A percentile compares a stretch with the other conserved stretches of the same genome.
phyloP scores from a whole-genome alignment of 2,113 vertebrate genomes.

The Lethenteron reissneri region DNA sequence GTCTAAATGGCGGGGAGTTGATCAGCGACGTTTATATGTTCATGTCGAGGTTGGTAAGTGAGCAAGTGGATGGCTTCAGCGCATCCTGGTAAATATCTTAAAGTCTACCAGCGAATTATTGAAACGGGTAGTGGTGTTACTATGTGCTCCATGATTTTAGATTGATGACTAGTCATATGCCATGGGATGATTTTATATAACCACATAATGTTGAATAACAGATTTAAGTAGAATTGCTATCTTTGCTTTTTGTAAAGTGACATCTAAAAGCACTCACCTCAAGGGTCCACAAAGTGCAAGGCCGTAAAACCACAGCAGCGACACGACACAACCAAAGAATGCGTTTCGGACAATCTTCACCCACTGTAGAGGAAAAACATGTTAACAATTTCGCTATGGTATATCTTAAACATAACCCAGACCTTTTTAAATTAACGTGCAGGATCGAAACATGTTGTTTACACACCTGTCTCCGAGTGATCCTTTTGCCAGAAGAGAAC shows the following conservation, averaged over 20 bases:
- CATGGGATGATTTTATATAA: background rate
- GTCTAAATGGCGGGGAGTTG: too few species aligned
- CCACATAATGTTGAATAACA: slow-evolving; percentile 7
- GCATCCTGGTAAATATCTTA: background rate
- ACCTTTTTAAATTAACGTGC: background rate
- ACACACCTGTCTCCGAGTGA: slow-evolving; percentile 65
- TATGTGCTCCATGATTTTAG: too few species aligned
- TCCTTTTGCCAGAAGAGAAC: slow-evolving; percentile 69
- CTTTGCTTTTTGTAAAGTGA: background rate
- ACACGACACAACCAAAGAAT: slow-evolving; percentile 66
- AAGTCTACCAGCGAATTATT: slow-evolving; percentile 6
- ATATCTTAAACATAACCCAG: background rate
- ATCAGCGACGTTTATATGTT: too few species aligned
- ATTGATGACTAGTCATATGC: too few species aligned
- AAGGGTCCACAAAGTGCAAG: slow-evolving; percentile 88
- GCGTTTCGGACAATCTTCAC: slow-evolving; percentile 83
- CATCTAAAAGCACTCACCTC: slow-evolving; percentile 37
- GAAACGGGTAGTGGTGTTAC: too few species aligned
- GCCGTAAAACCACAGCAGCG: slow-evolving; percentile 84
- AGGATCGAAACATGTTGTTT: background rate
- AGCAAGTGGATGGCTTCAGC: too few species aligned
- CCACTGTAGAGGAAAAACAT: slow-evolving; percentile 42
- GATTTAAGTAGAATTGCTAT: slow-evolving; percentile 4
- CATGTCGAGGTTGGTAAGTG: too few species aligned
- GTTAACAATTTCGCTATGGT: background rate